Conservation (phyloP, 2,797 vertebrate genomes). For the Micrastur ruficollis region DNA sequence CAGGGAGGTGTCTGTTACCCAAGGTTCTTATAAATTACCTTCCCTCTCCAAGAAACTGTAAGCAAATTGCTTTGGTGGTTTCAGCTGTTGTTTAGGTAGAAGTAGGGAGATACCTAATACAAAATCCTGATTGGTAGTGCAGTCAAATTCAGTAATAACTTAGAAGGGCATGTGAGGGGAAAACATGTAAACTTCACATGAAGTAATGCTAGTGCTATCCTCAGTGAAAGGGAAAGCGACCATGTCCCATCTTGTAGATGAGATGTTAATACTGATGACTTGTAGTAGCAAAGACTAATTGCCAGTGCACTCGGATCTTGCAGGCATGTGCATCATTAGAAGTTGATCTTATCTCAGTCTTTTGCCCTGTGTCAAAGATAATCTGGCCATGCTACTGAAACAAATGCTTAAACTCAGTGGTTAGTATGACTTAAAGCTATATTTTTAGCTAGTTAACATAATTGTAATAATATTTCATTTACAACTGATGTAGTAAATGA, state of each 20-base stretch:
- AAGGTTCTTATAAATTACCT: neutral
- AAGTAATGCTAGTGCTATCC: too few relatives aligned
- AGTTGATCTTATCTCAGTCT: neutral
- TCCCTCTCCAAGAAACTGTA: neutral
- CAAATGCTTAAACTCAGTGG: neutral
- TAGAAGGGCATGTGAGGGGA: neutral
- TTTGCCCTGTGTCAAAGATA: neutral
- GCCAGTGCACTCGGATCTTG: neutral
- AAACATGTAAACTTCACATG: neutral
- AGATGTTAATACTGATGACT: neutral
- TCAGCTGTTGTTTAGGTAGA: neutral
- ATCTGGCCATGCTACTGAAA: neutral
- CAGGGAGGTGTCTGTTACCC: neutral
- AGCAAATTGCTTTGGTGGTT: neutral
- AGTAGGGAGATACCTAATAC: neutral
- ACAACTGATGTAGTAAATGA: neutral
- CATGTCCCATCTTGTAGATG: neutral
- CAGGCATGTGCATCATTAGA: neutral
- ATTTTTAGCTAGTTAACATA: neutral
- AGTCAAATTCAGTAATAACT: neutral
- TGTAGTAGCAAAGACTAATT: neutral
- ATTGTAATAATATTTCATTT: neutral
- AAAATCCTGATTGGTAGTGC: neutral
- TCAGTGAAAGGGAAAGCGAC: neutral
- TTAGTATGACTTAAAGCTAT: neutral